Evolutionary conservation across 1,140 invertebrate species (phyloP).

Genomic region (Muscidifurax raptorellus): DNA sequence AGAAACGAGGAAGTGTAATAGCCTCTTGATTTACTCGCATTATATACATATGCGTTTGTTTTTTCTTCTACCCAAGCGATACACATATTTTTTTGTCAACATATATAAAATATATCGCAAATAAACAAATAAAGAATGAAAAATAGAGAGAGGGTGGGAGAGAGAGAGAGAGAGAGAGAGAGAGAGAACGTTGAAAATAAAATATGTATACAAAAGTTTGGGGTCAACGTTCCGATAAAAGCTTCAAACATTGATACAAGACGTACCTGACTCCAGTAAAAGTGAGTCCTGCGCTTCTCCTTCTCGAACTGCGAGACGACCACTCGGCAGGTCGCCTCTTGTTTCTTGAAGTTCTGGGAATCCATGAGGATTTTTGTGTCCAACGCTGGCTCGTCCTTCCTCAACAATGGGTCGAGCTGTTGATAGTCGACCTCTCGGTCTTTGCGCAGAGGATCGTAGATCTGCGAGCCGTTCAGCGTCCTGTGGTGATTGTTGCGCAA

Average conservation of each 20-base stretch:
- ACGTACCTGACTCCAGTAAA: conserved; percentile 57
- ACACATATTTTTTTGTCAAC: too few relatives aligned
- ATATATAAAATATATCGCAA: background rate
- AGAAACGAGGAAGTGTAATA: conserved; percentile 35
- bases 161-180: too few relatives aligned
- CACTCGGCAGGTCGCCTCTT: conserved; percentile 1
- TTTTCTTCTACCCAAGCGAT: background rate
- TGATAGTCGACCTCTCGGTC: conserved; percentile 63
- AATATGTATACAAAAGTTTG: too few relatives aligned
- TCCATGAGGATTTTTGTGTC: conserved; percentile 53
- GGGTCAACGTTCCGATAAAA: background rate
- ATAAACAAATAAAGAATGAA: background rate
- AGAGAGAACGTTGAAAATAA: too few relatives aligned
- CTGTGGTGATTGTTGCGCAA: conserved; percentile 66
- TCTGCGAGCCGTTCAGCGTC: conserved; percentile 60
- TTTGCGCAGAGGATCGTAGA: conserved; percentile 64
- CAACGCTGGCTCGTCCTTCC: conserved; percentile 48
- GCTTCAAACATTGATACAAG: too few relatives aligned
- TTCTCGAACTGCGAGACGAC: conserved; percentile 54
- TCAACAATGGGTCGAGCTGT: conserved; percentile 66
- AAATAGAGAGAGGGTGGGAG: too few relatives aligned
- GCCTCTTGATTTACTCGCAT: background rate
- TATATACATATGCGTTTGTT: background rate
- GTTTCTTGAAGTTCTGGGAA: conserved; percentile 53
- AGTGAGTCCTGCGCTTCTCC: conserved; percentile 33